Evolutionary conservation across 2,888 invertebrate species (phyloP), one percentile per base, ranked within the genome.

Genomic region (Cheilosia impressa): DNA sequence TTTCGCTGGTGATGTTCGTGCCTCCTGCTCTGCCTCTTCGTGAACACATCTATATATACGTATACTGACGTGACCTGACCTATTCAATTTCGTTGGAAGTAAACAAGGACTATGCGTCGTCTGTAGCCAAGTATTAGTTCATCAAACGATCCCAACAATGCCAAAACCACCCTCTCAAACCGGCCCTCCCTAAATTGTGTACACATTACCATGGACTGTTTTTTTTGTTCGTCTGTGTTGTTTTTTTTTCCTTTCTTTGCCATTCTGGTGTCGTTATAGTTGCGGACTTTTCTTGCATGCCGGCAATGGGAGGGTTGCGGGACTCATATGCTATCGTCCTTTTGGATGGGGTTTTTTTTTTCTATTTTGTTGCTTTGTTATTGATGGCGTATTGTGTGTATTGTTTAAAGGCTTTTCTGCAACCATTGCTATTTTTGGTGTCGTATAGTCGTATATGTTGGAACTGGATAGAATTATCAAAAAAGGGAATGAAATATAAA

Each of bases 61-160:
- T 62, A 53, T 43, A 72, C 57, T 60, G 68, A 65, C 57, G 72
- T 83, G 79, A 79, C 83, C 78, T 83, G 83, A 83, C 83, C 83
- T 83, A 83, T 83, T 83, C 83, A 79, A 83, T 79, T 79, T 79
- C 31, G 62, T 63, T 83, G 57, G 72, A 57, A 79, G 79, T 73
- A 83, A 78, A 83, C 83, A 83, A 83, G 82, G 83, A 79, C 79
- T 73, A 73, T 78, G 77, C 69, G 81, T 76, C 81, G 81, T 82
- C 77, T 82, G 77, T 58, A 65, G 71, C 65, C 76, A 76, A 81
- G 81, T 65, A 76, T 81, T 81, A 71, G 81, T 81, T 77, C 81
- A 82, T 82, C 81, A 82, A 82, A 82, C 76, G 71, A 66, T 76
- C 22, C 52, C 38, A 76, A 65, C 81, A 58, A 69, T 58, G 58